Percentiles rank a stretch among this genome's conserved stretches.
Conservation (phyloP, 1,140 invertebrate genomes). For the Drosophila bifasciata region DNA sequence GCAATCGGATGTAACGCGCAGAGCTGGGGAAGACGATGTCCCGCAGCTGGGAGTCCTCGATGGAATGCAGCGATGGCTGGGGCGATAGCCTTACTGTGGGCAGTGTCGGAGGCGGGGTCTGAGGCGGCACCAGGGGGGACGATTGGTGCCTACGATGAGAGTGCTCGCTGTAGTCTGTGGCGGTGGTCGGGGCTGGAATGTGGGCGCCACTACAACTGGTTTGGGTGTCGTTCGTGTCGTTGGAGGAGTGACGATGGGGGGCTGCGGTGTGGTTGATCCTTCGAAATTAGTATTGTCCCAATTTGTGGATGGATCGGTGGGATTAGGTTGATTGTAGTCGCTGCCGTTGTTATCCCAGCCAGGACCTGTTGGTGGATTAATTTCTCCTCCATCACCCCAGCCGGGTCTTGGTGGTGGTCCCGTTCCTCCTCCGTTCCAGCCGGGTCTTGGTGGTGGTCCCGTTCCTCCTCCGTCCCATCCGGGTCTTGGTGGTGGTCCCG, state of each 20-base stretch:
- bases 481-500: conserved; percentile 5
- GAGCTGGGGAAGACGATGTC: conserved; percentile 54
- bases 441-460: conserved; percentile 3
- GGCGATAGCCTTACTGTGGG: conserved; percentile 3
- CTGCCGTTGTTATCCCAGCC: conserved; percentile 17
- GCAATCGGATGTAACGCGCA: conserved; percentile 9
- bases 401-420: conserved; percentile 14
- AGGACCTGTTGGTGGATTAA: conserved; percentile 5
- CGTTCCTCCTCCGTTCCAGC: conserved; percentile 17
- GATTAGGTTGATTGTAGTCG: conserved; percentile 14
- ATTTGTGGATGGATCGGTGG: not conserved
- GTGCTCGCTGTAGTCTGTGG: conserved; percentile 28
- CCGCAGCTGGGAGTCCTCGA: conserved; percentile 24
- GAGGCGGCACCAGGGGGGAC: conserved; percentile 41
- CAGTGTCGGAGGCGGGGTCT: conserved; percentile 1
- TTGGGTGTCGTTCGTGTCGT: conserved; percentile 13
- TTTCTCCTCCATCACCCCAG: conserved; percentile 24
- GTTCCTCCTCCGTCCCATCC: conserved; percentile 13
- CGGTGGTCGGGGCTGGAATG: conserved; percentile 13
- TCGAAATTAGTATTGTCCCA: not conserved
- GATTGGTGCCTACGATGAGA: conserved; percentile 54
- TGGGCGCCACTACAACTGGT: conserved; percentile 5
- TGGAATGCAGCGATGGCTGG: conserved; percentile 3
- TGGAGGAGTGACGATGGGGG: not conserved
- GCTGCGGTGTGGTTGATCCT: conserved; percentile 1